phyloP scores from a whole-genome alignment of 2,113 vertebrate species.

The Hippocampus barbouri region DNA sequence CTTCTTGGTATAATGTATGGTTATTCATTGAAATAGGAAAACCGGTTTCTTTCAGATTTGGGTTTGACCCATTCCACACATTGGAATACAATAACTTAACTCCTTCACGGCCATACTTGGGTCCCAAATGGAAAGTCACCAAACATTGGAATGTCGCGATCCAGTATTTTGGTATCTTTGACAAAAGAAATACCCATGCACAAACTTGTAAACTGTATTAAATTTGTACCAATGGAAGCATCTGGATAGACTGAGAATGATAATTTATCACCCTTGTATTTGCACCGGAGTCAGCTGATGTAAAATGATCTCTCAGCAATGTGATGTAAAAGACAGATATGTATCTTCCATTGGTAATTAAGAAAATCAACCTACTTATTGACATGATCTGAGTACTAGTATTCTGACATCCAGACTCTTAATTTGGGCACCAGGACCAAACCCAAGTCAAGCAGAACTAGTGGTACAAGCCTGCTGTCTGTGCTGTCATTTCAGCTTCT shows the following conservation, averaged over 20 bases:
- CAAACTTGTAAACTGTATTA: neutral
- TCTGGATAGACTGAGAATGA: neutral
- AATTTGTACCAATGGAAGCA: constrained; percentile 3
- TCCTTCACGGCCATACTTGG: neutral
- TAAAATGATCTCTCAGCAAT: constrained; percentile 27
- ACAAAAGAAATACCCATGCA: neutral
- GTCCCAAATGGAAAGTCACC: neutral
- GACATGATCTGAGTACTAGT: constrained; percentile 49
- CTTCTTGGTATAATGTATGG: too few relatives aligned
- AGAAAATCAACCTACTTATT: constrained; percentile 53
- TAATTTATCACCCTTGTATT: constrained; percentile 1
- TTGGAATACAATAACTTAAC: neutral
- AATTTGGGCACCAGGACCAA: constrained; percentile 48
- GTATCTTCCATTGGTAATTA: constrained; percentile 51
- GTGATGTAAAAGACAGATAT: constrained; percentile 43
- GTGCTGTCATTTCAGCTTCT: constrained; percentile 62
- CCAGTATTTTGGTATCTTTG: neutral
- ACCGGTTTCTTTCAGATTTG: too few relatives aligned
- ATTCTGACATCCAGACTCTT: constrained; percentile 53
- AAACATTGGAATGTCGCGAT: neutral
- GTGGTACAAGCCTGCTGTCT: constrained; percentile 44
- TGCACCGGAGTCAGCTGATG: constrained; percentile 7
- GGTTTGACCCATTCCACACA: neutral
- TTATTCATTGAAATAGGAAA: too few relatives aligned
- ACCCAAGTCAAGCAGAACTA: constrained; percentile 47